phyloP scores from a whole-genome alignment of 2,113 vertebrate genomes.

The Ascaphus truei region DNA sequence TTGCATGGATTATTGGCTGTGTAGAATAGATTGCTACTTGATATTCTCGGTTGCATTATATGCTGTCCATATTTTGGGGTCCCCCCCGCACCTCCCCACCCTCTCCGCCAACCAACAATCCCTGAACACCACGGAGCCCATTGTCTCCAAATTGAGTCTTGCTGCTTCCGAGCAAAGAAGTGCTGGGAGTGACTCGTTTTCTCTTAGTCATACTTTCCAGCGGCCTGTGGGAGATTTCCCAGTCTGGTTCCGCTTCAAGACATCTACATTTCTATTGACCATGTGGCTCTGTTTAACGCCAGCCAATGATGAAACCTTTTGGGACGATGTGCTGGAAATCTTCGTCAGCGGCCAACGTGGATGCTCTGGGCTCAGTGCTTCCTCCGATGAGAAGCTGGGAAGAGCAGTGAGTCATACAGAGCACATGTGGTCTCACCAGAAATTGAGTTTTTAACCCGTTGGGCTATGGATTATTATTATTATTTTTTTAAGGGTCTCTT shows the following conservation, averaged over 20 bases:
- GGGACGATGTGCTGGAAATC: conserved; percentile 1
- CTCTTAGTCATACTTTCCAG: conserved; percentile 52
- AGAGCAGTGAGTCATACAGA: neutral
- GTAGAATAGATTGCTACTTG: too few relatives aligned
- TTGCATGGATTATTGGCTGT: too few relatives aligned
- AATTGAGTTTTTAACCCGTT: neutral
- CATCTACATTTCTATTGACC: neutral
- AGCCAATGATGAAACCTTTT: conserved; percentile 37
- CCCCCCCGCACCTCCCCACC: neutral
- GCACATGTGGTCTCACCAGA: neutral
- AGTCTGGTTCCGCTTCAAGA: conserved; percentile 20
- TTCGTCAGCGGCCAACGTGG: conserved; percentile 5
- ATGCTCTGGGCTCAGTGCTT: neutral
- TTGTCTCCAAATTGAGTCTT: conserved; percentile 37
- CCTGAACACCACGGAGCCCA: conserved; percentile 9
- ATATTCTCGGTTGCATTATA: too few relatives aligned
- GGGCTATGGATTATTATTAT: neutral
- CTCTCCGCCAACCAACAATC: neutral
- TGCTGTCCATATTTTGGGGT: neutral
- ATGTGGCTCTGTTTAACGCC: conserved; percentile 41
- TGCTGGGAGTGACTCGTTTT: conserved; percentile 37
- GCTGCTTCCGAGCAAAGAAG: conserved; percentile 21
- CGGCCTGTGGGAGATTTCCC: conserved; percentile 36
- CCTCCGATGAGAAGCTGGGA: conserved; percentile 7
- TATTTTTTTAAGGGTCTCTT: too few relatives aligned